These are phyloP conservation scores for Rhipidura dahli DNA, from an alignment of 2,113 vertebrate species.

Conservation along the genomic window DNA sequence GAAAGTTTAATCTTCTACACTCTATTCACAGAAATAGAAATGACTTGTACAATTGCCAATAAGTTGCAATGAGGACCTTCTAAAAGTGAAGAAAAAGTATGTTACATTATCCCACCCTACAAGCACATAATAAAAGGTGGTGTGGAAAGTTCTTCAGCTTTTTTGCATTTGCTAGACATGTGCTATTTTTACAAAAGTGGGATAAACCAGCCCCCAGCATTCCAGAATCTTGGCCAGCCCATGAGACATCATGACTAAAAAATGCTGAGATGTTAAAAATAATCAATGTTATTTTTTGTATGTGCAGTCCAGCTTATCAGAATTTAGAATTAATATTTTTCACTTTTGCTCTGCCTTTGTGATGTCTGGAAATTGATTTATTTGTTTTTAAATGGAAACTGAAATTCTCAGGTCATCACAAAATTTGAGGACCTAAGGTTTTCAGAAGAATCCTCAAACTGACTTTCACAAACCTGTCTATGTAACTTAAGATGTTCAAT, in stretches of 20 bases:
- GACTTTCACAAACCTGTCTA: neutral
- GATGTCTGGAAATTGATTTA: neutral
- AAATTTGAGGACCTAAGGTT: neutral
- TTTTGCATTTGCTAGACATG: neutral
- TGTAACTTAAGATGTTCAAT: neutral
- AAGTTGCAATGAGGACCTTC: neutral
- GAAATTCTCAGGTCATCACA: neutral
- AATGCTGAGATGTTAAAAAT: conserved; percentile 54
- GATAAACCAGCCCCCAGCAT: neutral
- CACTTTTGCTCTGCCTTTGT: neutral
- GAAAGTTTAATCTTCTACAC: neutral
- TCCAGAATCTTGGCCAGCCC: neutral
- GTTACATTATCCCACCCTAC: neutral
- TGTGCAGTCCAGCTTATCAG: neutral
- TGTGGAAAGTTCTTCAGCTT: neutral
- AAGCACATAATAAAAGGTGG: neutral
- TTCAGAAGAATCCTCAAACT: neutral
- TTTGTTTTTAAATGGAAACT: neutral
- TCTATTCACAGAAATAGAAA: neutral
- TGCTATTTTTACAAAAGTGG: conserved; percentile 28
- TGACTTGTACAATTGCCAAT: neutral
- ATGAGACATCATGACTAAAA: neutral
- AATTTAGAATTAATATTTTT: neutral
- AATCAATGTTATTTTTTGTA: neutral
- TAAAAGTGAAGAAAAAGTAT: neutral